Evolutionary conservation across 2,113 vertebrate species (phyloP).

Genomic region (Neotragus pygmaeus): DNA sequence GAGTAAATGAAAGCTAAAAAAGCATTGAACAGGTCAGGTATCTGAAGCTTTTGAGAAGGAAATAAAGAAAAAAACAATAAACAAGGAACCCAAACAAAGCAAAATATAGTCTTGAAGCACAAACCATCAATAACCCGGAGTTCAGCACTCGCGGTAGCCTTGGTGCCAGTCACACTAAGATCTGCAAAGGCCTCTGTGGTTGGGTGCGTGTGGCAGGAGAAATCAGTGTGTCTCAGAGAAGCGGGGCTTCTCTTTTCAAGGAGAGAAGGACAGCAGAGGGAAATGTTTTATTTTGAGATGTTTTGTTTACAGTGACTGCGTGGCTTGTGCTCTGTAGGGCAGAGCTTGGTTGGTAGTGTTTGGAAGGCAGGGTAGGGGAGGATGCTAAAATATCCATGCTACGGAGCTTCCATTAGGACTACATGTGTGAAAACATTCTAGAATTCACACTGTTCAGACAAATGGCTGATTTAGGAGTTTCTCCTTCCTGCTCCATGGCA

Average conservation of each 20-base stretch:
- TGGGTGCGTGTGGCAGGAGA: not conserved
- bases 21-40: not conserved
- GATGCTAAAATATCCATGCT: not conserved
- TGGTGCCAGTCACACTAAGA: not conserved
- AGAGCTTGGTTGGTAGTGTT: not conserved
- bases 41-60: not conserved
- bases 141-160: not conserved
- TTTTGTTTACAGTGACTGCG: not conserved
- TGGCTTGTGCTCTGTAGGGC: not conserved
- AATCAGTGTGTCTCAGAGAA: not conserved
- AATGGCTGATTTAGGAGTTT: not conserved
- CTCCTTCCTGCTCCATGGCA: not conserved
- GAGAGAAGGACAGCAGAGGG: not conserved
- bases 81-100: not conserved
- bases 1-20: not conserved
- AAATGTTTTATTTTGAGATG: not conserved
- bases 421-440: not conserved
- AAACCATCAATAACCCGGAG: not conserved
- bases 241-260: not conserved
- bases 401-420: rapidly evolving
- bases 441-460: not conserved
- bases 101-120: not conserved
- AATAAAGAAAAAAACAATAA: not conserved
- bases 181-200: not conserved
- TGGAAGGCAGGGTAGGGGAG: not conserved